Conservation (phyloP, 2,888 invertebrate species). For the Andrena hattorfiana region DNA sequence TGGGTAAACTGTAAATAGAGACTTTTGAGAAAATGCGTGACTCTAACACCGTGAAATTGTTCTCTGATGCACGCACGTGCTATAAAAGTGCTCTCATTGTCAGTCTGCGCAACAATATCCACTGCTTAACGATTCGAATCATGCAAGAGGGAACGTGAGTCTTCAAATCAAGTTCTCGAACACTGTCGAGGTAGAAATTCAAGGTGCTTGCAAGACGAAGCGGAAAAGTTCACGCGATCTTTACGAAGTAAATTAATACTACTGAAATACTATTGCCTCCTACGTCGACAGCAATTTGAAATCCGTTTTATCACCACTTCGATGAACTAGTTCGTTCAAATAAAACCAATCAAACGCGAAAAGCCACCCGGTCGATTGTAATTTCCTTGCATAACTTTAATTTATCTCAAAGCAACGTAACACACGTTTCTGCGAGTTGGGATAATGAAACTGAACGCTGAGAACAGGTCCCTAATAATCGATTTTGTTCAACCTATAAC, state of each 20-base stretch:
- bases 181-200: not conserved
- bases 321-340: no score
- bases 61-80: not conserved
- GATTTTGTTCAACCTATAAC: no score
- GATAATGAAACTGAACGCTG: no score
- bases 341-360: no score
- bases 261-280: not conserved
- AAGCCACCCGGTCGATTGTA: no score
- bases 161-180: conserved; percentile 4
- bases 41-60: not conserved
- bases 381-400: no score
- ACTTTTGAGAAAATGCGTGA: no score
- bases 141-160: conserved; percentile 21
- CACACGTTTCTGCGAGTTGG: no score
- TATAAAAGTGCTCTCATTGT: not conserved
- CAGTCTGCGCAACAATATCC: not conserved
- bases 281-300: not conserved
- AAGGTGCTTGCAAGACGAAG: not conserved
- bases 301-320: no score
- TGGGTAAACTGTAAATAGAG: no score
- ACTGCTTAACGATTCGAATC: conserved; percentile 30
- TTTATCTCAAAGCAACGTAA: no score
- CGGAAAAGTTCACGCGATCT: not conserved
- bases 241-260: not conserved
- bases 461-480: no score